Conservation (phyloP, 2,888 invertebrate genomes). For the Drosophila barbarae region DNA sequence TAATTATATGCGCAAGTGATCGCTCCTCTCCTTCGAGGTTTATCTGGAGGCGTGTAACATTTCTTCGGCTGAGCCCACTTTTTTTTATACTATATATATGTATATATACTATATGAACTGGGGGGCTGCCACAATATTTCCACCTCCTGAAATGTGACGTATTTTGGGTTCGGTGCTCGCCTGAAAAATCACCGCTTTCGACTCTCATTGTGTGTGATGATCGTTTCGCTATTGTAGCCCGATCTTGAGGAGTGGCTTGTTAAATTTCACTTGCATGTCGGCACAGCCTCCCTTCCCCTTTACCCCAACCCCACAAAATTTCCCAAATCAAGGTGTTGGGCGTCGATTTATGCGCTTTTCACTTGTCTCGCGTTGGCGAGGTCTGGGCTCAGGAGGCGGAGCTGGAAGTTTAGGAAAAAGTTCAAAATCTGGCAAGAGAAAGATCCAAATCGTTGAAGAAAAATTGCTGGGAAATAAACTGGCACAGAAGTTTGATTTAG, state of each 20-base stretch:
- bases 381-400: conserved; percentile 33
- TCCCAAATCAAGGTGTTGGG: conserved; percentile 61
- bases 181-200: conserved; percentile 67
- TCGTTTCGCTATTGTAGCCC: conserved; percentile 47
- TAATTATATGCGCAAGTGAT: conserved; percentile 60
- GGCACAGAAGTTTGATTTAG: conserved; percentile 8
- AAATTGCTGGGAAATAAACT: conserved; percentile 25
- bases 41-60: conserved; percentile 53
- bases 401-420: conserved; percentile 16
- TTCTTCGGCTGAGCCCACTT: conserved; percentile 62
- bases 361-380: conserved; percentile 62
- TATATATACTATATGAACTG: not conserved
- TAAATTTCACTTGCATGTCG: conserved; percentile 74
- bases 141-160: conserved; percentile 69
- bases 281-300: conserved; percentile 41
- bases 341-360: conserved; percentile 72
- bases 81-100: conserved; percentile 1
- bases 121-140: conserved; percentile 65
- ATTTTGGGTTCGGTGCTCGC: conserved; percentile 60
- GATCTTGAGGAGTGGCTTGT: conserved; percentile 69
- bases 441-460: conserved; percentile 23
- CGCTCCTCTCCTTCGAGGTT: conserved; percentile 14
- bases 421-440: conserved; percentile 15
- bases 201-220: conserved; percentile 57
- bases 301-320: not conserved